A percentile compares a stretch with the other conserved stretches of the same genome.
These are phyloP conservation scores for Euglossa dilemma DNA, from an alignment of 1,140 invertebrate genomes.

Conservation along the genomic window DNA sequence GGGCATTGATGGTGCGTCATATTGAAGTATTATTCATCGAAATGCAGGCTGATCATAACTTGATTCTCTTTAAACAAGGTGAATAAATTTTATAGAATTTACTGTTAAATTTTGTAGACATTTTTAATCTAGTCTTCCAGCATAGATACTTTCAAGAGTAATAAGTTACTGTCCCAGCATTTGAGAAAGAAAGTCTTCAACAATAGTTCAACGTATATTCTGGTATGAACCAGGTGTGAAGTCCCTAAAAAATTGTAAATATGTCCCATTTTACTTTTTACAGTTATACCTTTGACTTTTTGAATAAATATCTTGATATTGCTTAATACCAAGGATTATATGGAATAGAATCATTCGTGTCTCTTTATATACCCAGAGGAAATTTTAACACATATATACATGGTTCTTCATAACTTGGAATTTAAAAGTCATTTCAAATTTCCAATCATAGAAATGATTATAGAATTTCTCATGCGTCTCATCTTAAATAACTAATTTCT, in stretches of 20 bases:
- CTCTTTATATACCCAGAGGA: slow-evolving; percentile 37
- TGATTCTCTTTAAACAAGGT: slow-evolving; percentile 49
- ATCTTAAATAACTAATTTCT: background rate
- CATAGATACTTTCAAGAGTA: slow-evolving; percentile 53
- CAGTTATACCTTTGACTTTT: slow-evolving; percentile 27
- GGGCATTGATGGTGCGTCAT: slow-evolving; percentile 58
- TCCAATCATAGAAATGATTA: background rate
- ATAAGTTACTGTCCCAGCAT: background rate
- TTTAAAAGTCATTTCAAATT: background rate
- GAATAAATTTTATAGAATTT: slow-evolving; percentile 54
- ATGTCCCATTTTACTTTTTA: slow-evolving; percentile 36
- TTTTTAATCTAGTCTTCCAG: slow-evolving; percentile 76
- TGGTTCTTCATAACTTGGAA: background rate
- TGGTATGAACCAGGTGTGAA: slow-evolving; percentile 40
- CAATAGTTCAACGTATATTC: slow-evolving; percentile 29
- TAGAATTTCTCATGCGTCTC: slow-evolving; percentile 2
- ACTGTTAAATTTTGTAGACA: slow-evolving; percentile 70
- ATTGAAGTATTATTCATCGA: slow-evolving; percentile 67
- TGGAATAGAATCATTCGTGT: slow-evolving; percentile 36
- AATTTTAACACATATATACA: slow-evolving; percentile 3
- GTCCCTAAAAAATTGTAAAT: slow-evolving; percentile 55
- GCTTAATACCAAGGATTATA: slow-evolving; percentile 56
- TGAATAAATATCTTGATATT: slow-evolving; percentile 45
- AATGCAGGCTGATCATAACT: slow-evolving; percentile 49
- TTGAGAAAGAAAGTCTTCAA: slow-evolving; percentile 34